Base-by-base conservation (phyloP, 1,140 invertebrate species). In the Proales similis region DNA sequence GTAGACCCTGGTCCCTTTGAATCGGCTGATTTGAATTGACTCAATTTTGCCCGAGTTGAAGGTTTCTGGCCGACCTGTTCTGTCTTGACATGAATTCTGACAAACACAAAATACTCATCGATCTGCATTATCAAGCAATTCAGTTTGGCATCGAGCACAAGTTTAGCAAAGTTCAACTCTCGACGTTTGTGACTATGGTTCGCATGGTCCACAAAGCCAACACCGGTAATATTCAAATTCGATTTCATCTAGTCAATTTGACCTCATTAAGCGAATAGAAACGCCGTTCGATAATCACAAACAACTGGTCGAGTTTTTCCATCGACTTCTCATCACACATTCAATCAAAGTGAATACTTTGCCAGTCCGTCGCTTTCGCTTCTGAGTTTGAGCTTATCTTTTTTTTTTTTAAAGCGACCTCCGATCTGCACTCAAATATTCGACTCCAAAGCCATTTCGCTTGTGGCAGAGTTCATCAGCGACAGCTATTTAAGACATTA, bases 271-370 rank as follows among this genome's bases (percentile, higher is more conserved):
- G n/a, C n/a, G n/a, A n/a, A n/a, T n/a, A 14, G 51, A 57, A 42
- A 57, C 51, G 3, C 51, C 51, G 20, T 57, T 57, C 9, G 51
- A 57, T 42, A 57, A 57, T 57, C 30, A 57, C 32, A 27, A 57
- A 9, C 19, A 29, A 19, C 7, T 57, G 9, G 12, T 57, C 3
- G 20, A 17, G 17, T 57, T 42, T 26, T 57, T 57, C 26, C 39
- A 57, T 42, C 26, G 45, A 30, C 45, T 57, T 19, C 39, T 57
- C 3, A 57, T 57, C 4, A 20, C n/a, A 19, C 51, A 57, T 42
- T 57, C 51, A 20, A 57, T 57, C 30, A 24, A 57, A 57, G 51
- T 57, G 30, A 26, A 12, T n/a, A 53, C 2, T 29, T 49, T 7
- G 29, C n/a, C n/a, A n/a, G n/a, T n/a, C n/a, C n/a, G n/a, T n/a